A percentile compares a stretch with the other conserved stretches of the same genome.
Evolutionary conservation across 53 echinoderm and acorn worm species (phyloP).

Genomic region (Hippasteria phrygiana): DNA sequence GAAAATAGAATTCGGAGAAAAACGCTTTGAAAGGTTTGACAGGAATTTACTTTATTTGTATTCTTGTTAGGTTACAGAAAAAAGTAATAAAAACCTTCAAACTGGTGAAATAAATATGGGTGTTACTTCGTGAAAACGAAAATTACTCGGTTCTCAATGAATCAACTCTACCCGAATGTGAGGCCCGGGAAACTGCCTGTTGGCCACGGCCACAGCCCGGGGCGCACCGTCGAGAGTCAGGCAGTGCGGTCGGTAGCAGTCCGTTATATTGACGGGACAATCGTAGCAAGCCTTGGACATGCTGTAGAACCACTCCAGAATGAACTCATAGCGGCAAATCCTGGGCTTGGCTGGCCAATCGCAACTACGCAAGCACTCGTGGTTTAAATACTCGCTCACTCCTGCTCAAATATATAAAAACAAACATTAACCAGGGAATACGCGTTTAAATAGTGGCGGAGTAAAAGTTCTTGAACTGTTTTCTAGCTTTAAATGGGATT

Average conservation of each 20-base stretch:
- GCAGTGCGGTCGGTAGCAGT: slow-evolving; percentile 75
- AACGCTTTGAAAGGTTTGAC: too few species aligned
- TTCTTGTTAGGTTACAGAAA: too few species aligned
- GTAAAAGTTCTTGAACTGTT: too few species aligned
- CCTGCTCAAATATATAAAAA: not conserved
- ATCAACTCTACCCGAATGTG: slow-evolving; percentile 64
- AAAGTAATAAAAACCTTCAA: too few species aligned
- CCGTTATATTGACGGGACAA: slow-evolving; percentile 77
- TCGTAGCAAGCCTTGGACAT: slow-evolving; percentile 88
- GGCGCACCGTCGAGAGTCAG: slow-evolving; percentile 77
- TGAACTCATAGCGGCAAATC: slow-evolving; percentile 76
- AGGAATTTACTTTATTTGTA: too few species aligned
- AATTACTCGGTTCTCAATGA: not conserved
- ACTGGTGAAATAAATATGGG: not conserved
- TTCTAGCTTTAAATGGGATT: too few species aligned
- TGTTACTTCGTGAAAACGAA: not conserved
- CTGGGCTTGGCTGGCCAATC: slow-evolving; percentile 57
- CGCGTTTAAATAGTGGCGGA: too few species aligned
- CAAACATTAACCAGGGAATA: not conserved
- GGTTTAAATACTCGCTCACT: slow-evolving; percentile 44
- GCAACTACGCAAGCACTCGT: slow-evolving; percentile 75
- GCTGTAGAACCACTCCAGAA: slow-evolving; percentile 76
- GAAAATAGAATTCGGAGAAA: too few species aligned
- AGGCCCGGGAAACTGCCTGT: slow-evolving; percentile 83
- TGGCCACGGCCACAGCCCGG: slow-evolving; percentile 72